Conservation (phyloP, 2,113 vertebrate species). For the Oplegnathus fasciatus region DNA sequence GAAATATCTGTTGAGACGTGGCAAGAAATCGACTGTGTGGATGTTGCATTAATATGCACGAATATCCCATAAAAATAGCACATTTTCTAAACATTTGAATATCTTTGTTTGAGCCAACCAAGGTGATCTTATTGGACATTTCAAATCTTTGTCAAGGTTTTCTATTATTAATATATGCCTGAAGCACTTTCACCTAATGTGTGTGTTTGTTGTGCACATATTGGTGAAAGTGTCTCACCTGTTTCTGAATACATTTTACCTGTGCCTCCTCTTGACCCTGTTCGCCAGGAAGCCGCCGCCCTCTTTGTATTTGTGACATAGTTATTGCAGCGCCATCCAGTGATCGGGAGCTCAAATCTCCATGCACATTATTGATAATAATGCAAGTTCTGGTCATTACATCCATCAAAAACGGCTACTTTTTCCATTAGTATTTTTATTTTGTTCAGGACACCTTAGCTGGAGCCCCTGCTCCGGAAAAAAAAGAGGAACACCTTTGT, state of each 20-base stretch:
- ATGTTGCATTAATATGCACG: not conserved
- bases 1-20: not conserved
- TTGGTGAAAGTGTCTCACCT: constrained; percentile 29
- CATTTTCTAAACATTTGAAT: not conserved
- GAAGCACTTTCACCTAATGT: not conserved
- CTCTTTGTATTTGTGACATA: not conserved
- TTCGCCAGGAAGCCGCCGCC: constrained; percentile 23
- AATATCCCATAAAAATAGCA: not conserved
- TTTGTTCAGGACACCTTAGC: constrained; percentile 78
- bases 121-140: not conserved
- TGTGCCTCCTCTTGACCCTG: constrained; percentile 63
- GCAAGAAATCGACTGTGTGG: not conserved
- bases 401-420: constrained; percentile 71
- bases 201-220: not conserved
- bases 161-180: not conserved
- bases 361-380: constrained; percentile 1
- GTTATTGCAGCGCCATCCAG: not conserved
- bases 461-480: constrained; percentile 77
- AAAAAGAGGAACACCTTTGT: constrained; percentile 79
- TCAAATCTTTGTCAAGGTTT: not conserved
- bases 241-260: constrained; percentile 27
- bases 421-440: constrained; percentile 83
- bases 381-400: constrained; percentile 53
- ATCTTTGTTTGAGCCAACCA: not conserved
- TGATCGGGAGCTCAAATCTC: constrained; percentile 8